These are phyloP conservation scores for Camponotus vicinus DNA, from an alignment of 1,140 invertebrate species.

Conservation along the genomic window DNA sequence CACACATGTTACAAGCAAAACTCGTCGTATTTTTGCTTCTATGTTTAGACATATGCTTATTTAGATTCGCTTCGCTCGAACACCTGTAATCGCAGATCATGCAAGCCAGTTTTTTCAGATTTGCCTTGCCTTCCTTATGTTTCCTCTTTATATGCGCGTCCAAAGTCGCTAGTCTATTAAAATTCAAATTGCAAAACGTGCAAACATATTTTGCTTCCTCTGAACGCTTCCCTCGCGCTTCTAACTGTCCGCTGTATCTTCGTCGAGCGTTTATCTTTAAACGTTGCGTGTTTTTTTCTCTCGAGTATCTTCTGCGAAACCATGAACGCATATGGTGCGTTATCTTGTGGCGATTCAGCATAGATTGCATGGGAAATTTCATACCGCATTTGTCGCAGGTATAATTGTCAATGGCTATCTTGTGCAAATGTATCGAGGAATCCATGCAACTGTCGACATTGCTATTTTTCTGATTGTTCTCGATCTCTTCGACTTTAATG, in stretches of 20 bases:
- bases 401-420: slow-evolving; percentile 1
- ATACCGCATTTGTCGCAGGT: slow-evolving; percentile 78
- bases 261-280: neutral
- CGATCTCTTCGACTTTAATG: slow-evolving; percentile 28
- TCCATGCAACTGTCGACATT: neutral
- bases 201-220: slow-evolving; percentile 52
- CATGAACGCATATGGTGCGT: slow-evolving; percentile 61
- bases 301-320: slow-evolving; percentile 7
- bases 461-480: neutral
- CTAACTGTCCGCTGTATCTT: neutral
- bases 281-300: neutral
- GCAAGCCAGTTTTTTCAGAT: neutral
- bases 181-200: slow-evolving; percentile 57
- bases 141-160: slow-evolving; percentile 50
- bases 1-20: slow-evolving; percentile 62
- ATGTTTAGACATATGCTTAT: slow-evolving; percentile 35
- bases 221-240: neutral
- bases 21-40: neutral
- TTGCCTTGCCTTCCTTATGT: neutral
- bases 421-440: neutral
- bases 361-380: slow-evolving; percentile 77
- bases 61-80: neutral
- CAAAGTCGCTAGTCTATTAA: slow-evolving; percentile 15
- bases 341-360: slow-evolving; percentile 78
- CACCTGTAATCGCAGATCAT: slow-evolving; percentile 20